Percentiles rank a stretch among this genome's conserved stretches.
phyloP scores from a whole-genome alignment of 2,888 invertebrate genomes.

The Chaetogeoica ovagalla region DNA sequence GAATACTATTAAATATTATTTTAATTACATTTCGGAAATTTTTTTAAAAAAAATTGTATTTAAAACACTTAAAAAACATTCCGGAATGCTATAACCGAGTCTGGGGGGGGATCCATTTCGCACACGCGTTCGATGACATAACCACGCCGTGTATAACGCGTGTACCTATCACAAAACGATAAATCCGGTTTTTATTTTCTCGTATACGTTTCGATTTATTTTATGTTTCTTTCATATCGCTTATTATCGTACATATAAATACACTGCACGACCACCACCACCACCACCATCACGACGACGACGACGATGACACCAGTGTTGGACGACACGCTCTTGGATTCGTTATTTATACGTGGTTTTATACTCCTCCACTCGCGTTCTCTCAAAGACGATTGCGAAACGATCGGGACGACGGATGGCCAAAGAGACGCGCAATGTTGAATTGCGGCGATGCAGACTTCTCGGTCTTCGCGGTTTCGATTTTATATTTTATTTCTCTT shows the following conservation, averaged over 20 bases:
- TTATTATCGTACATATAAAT: too few species aligned
- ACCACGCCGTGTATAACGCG: neutral
- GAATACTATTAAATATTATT: too few species aligned
- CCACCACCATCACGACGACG: neutral
- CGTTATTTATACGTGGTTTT: neutral
- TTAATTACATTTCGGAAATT: too few species aligned
- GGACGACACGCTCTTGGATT: conserved; percentile 29
- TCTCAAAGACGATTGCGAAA: conserved; percentile 28
- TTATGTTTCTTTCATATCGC: conserved; percentile 3
- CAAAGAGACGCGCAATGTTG: neutral
- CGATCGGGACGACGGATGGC: conserved; percentile 9
- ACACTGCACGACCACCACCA: neutral
- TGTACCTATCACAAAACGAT: conserved; percentile 14
- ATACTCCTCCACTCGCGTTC: neutral
- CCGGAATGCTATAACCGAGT: too few species aligned
- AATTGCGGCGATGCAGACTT: neutral
- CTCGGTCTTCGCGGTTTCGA: conserved; percentile 10
- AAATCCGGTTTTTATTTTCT: conserved; percentile 40
- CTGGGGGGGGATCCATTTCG: too few species aligned
- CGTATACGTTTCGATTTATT: conserved; percentile 7
- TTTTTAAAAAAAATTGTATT: too few species aligned
- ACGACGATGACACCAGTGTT: too few species aligned
- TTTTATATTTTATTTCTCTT: conserved; percentile 9
- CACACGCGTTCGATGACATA: conserved; percentile 29
- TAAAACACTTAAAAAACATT: too few species aligned